Conservation (phyloP, 2,888 invertebrate species). For the Troides oblongomaculatus region DNA sequence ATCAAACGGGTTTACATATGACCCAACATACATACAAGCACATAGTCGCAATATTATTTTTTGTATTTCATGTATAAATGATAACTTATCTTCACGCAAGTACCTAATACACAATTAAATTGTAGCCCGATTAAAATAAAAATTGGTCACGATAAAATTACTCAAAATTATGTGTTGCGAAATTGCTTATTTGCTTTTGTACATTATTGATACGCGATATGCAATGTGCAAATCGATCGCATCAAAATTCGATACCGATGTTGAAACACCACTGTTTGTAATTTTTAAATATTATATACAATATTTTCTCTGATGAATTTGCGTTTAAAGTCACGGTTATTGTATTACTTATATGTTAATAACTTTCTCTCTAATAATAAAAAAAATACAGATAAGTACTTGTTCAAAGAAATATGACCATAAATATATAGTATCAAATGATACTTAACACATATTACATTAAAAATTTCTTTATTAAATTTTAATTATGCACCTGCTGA, state of each 20-base stretch:
- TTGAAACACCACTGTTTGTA: slow-evolving; percentile 3
- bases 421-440: too few species aligned
- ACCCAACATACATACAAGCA: background rate
- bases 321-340: background rate
- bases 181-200: slow-evolving; percentile 1
- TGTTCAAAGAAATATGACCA: too few species aligned
- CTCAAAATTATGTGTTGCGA: slow-evolving; percentile 5
- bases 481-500: too few species aligned
- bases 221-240: slow-evolving; percentile 8
- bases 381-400: background rate
- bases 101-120: background rate
- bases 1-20: too few species aligned
- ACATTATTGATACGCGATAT: slow-evolving; percentile 12
- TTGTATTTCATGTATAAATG: background rate
- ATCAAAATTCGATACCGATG: slow-evolving; percentile 8
- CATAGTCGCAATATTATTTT: background rate
- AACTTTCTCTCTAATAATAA: background rate
- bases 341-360: background rate
- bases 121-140: background rate
- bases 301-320: background rate
- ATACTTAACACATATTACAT: too few species aligned
- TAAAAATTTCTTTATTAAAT: too few species aligned
- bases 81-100: background rate
- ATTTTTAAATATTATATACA: background rate
- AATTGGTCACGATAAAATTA: too few species aligned